These are phyloP conservation scores for Bradypodion ventrale DNA, from an alignment of 2,797 vertebrate genomes.

Conservation along the genomic window DNA sequence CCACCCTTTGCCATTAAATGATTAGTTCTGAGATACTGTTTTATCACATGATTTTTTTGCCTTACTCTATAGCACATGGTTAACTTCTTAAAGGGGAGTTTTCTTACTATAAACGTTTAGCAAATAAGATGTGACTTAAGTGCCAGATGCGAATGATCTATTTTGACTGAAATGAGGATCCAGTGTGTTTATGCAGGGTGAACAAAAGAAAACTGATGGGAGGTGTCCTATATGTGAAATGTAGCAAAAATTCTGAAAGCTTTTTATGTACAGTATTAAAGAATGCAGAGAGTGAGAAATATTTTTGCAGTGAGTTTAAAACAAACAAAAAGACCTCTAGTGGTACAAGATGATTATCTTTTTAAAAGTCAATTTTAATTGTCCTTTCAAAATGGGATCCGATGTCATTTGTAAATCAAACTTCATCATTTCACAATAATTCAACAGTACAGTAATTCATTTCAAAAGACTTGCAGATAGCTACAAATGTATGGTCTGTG, in stretches of 20 bases:
- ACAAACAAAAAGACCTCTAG: conserved; percentile 62
- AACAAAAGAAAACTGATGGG: conserved; percentile 58
- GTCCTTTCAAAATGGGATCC: conserved; percentile 64
- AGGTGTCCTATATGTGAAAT: conserved; percentile 70
- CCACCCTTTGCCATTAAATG: conserved; percentile 65
- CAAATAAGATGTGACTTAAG: conserved; percentile 69
- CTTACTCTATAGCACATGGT: conserved; percentile 75
- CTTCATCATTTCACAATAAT: conserved; percentile 49
- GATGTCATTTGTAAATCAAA: conserved; percentile 55
- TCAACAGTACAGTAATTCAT: conserved; percentile 45
- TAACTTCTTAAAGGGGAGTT: conserved; percentile 59
- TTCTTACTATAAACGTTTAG: conserved; percentile 65
- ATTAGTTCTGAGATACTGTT: conserved; percentile 55
- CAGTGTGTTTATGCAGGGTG: conserved; percentile 54
- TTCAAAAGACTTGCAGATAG: conserved; percentile 61
- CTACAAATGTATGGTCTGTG: conserved; percentile 40
- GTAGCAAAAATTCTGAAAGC: conserved; percentile 74
- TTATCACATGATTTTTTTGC: conserved; percentile 74
- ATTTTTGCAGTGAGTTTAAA: conserved; percentile 80
- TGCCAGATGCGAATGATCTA: conserved; percentile 72
- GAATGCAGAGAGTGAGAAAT: conserved; percentile 77
- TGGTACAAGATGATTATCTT: conserved; percentile 64
- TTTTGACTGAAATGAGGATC: conserved; percentile 56
- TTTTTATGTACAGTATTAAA: conserved; percentile 81
- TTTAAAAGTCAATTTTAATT: conserved; percentile 62